Base-by-base conservation (phyloP, 1,140 invertebrate species). In the Holcopasites calliopsidis region DNA sequence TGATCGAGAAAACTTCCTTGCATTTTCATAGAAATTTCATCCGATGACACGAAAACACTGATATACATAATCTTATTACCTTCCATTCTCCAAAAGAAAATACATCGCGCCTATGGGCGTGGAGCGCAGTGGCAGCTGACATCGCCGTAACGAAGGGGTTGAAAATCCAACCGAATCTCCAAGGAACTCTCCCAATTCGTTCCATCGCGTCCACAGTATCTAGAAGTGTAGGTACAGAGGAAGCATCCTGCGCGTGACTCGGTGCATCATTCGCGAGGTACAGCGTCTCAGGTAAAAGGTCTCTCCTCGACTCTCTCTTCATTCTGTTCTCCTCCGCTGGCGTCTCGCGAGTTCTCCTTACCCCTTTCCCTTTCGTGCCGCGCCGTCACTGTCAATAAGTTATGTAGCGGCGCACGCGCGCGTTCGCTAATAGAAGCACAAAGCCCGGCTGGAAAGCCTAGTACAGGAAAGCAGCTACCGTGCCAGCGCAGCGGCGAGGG, bases 371-470 rank as follows among this genome's bases (percentile, higher is more conserved):
- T 60, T 65, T 82, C 75, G 76, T 69, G 40, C 61, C 64, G 55
- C 44, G n/a, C 69, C 62, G 62, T 76, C 57, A 79, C 68, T 82
- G 68, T 81, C 80, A 62, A 73, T 77, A 72, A 47, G 68, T 82
- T 82, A 81, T 76, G 74, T 66, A 77, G 68, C 80, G 47, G 76
- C 76, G 81, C 80, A 78, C 80, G 79, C 70, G 79, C 80, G 76
- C 64, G 69, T 65, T 65, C 69, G 61, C 31, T 82, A 82, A 82
- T 77, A 73, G 68, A 47, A 77, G 68, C 44, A 73, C 57, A 73
- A 82, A 82, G 62, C 44, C 55, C 68, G 61, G 38, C 65, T 69
- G 79, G 49, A 71, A 76, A 82, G 66, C 66, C 78, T 65, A 54
- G 61, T 76, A 44, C 18, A 80, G 57, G 49, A 81, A 81, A 81